Percentiles rank a stretch among this genome's conserved stretches.
phyloP scores from a whole-genome alignment of 2,797 vertebrate species.

The Sebastes alutus region DNA sequence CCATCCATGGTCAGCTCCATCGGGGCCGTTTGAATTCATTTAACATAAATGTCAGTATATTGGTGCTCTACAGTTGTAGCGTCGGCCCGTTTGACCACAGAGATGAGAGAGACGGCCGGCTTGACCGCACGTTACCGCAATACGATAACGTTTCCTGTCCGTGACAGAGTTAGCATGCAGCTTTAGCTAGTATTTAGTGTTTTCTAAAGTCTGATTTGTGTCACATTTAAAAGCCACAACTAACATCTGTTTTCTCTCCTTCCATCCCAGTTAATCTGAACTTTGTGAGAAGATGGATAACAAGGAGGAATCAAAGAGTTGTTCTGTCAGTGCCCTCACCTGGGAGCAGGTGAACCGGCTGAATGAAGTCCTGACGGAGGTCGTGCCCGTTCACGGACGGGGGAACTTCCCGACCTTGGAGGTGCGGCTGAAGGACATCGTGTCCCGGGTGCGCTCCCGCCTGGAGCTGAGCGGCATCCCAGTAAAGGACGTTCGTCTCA shows the following conservation, averaged over 20 bases:
- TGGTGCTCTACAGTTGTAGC: too few relatives aligned
- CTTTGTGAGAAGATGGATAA: constrained; percentile 65
- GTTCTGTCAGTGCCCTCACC: constrained; percentile 85
- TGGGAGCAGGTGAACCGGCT: constrained; percentile 96
- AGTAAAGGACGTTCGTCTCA: constrained; percentile 92
- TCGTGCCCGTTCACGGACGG: constrained; percentile 92
- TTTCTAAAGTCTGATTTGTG: too few relatives aligned
- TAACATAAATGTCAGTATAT: too few relatives aligned
- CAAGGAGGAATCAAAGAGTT: constrained; percentile 77
- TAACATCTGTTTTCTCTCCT: background rate
- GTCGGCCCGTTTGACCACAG: too few relatives aligned
- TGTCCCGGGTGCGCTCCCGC: constrained; percentile 87
- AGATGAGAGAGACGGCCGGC: too few relatives aligned
- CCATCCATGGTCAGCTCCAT: too few relatives aligned
- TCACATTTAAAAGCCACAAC: background rate
- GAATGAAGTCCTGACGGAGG: constrained; percentile 91
- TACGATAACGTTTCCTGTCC: too few relatives aligned
- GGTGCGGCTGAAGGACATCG: constrained; percentile 93
- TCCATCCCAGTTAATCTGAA: constrained; percentile 49
- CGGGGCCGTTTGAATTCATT: too few relatives aligned
- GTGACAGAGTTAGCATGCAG: too few relatives aligned
- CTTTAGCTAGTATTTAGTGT: too few relatives aligned
- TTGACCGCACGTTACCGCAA: too few relatives aligned
- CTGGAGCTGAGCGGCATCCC: constrained; percentile 88
- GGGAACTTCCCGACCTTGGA: constrained; percentile 97